phyloP scores from a whole-genome alignment of 2,113 vertebrate genomes.

The Sander lucioperca region DNA sequence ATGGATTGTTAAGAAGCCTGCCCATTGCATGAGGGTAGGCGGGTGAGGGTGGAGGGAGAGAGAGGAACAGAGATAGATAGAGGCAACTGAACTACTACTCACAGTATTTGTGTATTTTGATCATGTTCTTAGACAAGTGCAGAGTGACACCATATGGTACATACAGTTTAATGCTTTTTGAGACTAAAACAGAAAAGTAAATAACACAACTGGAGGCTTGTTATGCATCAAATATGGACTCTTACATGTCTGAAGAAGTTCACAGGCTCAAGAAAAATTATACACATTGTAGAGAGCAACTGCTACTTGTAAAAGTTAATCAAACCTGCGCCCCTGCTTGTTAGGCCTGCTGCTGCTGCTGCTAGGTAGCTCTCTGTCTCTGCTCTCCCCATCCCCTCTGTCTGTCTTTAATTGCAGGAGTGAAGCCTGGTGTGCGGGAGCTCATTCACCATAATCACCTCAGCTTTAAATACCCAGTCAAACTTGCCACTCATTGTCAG shows the following conservation, averaged over 20 bases:
- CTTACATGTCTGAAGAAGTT: background rate
- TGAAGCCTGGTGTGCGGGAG: too few species aligned
- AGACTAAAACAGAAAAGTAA: background rate
- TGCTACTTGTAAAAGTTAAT: constrained; percentile 17
- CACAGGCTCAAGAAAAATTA: background rate
- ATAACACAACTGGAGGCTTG: background rate
- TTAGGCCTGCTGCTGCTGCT: too few species aligned
- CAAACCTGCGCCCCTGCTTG: background rate
- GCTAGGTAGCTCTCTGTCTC: too few species aligned
- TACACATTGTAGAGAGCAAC: background rate
- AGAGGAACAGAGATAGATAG: constrained; percentile 31
- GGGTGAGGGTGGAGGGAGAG: constrained; percentile 7
- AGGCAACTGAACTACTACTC: constrained; percentile 31
- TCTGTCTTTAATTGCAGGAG: too few species aligned
- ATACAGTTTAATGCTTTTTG: background rate
- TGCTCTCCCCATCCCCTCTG: too few species aligned
- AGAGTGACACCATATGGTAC: background rate
- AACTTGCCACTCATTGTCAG: too few species aligned
- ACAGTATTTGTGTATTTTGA: constrained; percentile 24
- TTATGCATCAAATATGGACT: constrained; percentile 3
- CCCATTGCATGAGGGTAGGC: constrained; percentile 35
- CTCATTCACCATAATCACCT: too few species aligned
- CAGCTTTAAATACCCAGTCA: too few species aligned
- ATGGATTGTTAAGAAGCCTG: constrained; percentile 78
- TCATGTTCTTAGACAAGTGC: background rate